Evolutionary conservation across 2,113 vertebrate species (phyloP), one percentile per base, ranked within the genome.

Genomic region (Pseudonaja textilis): DNA sequence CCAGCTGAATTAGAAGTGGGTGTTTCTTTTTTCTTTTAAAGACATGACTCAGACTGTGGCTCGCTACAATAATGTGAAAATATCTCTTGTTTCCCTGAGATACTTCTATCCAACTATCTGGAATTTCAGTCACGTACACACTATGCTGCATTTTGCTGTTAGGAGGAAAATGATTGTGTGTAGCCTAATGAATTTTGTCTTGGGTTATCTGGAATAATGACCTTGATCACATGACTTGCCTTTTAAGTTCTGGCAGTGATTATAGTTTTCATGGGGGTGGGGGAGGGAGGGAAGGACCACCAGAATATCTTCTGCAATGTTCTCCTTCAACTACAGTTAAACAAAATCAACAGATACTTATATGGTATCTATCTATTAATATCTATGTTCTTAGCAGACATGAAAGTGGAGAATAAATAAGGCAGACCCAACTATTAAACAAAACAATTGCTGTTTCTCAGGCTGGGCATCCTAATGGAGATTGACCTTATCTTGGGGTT

Each of bases 121-220:
- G 94, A 90, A 87, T 87, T 55, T 95, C 61, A 91, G 45, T 90
- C 93, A 92, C 11, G 91, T 91, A 45, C 1, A 16, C 94, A 93
- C 93, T 95, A 94, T 91, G 69, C 11, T 88, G 3, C 64, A 69
- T 92, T 93, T 81, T 95, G 89, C 85, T 88, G 61, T 3, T 87
- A 61, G 94, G 91, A 95, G 89, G 93, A 94, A 96, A 95, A 94
- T 89, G 94, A 90, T 34, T 85, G 54, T 88, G 0, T 0, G 89
- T 22, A 95, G 74, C 18, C 85, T 91, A 57, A 89, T 94, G 94
- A 95, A 96, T 93, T 90, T 92, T 90, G n/a, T 54, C 61, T 92
- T 91, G 93, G 93, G 45, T 91, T 96, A 94, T 94, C 90, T 11
- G 34, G 54, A 26, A n/a, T 89, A 95, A 94, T 91, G 93, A 93